A percentile compares a stretch with the other conserved stretches of the same genome.
These are phyloP conservation scores for Acrocyrtus sp. DNA, from an alignment of 2,888 invertebrate genomes.

Conservation along the genomic window DNA sequence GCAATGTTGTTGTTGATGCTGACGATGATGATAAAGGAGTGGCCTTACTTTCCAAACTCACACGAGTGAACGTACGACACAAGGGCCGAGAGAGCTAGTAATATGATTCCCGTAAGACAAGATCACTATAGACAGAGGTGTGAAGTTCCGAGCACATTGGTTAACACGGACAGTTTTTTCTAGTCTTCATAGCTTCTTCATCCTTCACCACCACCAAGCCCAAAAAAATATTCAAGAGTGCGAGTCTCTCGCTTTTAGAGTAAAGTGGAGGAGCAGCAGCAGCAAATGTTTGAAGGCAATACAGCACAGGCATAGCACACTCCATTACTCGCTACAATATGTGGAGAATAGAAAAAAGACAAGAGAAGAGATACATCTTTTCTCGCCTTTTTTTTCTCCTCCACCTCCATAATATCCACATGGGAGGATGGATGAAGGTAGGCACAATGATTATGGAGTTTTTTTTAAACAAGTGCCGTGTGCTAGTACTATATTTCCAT, in stretches of 20 bases:
- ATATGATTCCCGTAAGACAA: constrained; percentile 54
- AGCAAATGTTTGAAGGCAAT: too few relatives aligned
- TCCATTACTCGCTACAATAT: not conserved
- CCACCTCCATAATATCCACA: too few relatives aligned
- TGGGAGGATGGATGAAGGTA: not conserved
- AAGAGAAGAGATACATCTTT: not conserved
- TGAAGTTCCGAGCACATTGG: constrained; percentile 57
- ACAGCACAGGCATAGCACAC: not conserved
- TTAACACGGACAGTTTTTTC: constrained; percentile 50
- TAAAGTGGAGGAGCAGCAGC: not conserved
- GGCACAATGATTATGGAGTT: too few relatives aligned
- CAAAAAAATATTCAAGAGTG: not conserved
- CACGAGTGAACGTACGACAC: constrained; percentile 52
- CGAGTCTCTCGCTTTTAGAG: too few relatives aligned
- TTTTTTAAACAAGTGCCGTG: too few relatives aligned
- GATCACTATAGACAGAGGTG: constrained; percentile 55
- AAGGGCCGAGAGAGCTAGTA: constrained; percentile 55
- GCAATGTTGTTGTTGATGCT: constrained; percentile 5
- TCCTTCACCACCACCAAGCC: constrained; percentile 35
- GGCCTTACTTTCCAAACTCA: constrained; percentile 51
- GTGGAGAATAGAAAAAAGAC: not conserved
- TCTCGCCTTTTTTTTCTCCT: not conserved
- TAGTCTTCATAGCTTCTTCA: constrained; percentile 37
- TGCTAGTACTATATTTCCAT: too few relatives aligned
- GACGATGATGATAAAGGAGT: constrained; percentile 54